A percentile compares a stretch with the other conserved stretches of the same genome.
phyloP scores from a whole-genome alignment of 2,797 vertebrate genomes.

The Delichon dasypus region DNA sequence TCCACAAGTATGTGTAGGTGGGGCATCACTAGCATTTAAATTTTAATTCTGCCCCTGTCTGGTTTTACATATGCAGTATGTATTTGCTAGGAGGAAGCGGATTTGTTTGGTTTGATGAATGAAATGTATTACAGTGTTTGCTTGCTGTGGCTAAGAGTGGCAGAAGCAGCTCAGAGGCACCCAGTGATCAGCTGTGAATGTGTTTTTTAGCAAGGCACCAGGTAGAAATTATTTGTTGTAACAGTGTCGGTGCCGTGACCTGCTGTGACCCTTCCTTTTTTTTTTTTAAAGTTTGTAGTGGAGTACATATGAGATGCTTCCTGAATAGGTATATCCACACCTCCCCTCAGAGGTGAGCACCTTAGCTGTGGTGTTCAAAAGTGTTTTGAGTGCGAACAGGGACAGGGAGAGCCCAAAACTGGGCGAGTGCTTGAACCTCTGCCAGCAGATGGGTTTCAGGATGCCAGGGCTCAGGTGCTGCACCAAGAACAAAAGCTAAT shows the following conservation, averaged over 20 bases:
- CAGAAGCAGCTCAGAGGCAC: neutral
- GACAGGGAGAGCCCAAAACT: neutral
- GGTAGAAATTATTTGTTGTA: neutral
- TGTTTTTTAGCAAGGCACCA: neutral
- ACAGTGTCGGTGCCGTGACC: neutral
- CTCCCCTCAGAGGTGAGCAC: neutral
- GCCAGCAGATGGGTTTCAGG: neutral
- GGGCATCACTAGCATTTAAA: neutral
- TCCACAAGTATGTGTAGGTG: neutral
- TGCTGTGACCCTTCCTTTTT: neutral
- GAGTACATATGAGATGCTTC: neutral
- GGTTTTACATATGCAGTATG: neutral
- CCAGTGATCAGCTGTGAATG: rapidly evolving
- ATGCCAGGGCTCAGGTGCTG: neutral
- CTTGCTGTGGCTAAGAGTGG: neutral
- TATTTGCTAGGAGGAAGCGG: neutral
- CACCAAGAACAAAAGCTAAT: neutral
- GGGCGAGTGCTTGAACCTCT: neutral
- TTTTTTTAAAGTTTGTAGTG: rapidly evolving
- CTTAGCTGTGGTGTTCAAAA: neutral
- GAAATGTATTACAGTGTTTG: neutral
- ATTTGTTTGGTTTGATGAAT: neutral
- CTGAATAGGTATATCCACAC: neutral
- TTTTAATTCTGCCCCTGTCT: neutral
- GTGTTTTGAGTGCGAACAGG: neutral